These are phyloP conservation scores for Zosterops pallidus DNA, from an alignment of 2,113 vertebrate species.

Conservation along the genomic window DNA sequence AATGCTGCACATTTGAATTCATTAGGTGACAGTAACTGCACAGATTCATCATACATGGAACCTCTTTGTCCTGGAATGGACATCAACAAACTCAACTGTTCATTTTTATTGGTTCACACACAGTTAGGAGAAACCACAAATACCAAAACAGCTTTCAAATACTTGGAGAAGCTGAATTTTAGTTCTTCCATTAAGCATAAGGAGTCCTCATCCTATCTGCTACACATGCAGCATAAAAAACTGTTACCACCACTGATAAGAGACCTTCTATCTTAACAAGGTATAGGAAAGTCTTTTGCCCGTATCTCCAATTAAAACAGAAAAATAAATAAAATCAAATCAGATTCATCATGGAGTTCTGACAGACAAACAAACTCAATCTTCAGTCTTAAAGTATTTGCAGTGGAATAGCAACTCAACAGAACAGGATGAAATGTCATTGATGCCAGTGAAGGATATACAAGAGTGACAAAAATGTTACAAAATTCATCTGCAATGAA, in stretches of 20 bases:
- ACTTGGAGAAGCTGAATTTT: background rate
- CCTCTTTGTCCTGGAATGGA: background rate
- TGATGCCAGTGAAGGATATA: background rate
- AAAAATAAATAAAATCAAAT: background rate
- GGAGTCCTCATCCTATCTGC: background rate
- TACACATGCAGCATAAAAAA: accelerated
- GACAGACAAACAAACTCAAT: background rate
- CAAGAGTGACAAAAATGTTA: background rate
- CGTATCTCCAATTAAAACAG: background rate
- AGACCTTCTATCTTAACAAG: background rate
- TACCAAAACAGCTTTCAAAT: background rate
- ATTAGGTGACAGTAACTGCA: background rate
- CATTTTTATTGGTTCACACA: background rate
- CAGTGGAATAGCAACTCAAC: background rate
- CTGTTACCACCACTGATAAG: background rate
- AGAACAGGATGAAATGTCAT: background rate
- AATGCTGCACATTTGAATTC: background rate
- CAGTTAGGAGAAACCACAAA: background rate
- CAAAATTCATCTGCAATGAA: background rate
- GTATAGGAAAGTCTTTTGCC: background rate
- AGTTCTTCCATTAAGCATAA: background rate
- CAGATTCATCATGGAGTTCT: background rate
- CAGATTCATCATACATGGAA: background rate
- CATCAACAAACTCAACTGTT: background rate
- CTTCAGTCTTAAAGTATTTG: background rate